Evolutionary conservation across 2,797 vertebrate species (phyloP).

Genomic region (Melanotaenia boesemani): DNA sequence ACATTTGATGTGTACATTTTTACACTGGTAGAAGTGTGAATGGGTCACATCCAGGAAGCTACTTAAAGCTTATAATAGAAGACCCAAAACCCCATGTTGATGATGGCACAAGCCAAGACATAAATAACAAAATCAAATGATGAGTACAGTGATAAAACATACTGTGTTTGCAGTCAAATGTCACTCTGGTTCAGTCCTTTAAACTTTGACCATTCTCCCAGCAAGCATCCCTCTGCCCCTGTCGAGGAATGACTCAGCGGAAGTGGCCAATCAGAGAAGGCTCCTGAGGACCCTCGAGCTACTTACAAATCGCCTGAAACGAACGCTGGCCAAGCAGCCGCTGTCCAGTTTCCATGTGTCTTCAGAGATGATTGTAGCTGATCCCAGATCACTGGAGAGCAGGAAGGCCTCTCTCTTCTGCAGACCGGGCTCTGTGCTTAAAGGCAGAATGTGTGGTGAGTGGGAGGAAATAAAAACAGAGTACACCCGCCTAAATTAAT

Average conservation of each 20-base stretch:
- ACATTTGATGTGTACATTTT: no score
- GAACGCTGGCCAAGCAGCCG: slow-evolving; percentile 91
- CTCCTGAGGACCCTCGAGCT: slow-evolving; percentile 93
- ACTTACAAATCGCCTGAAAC: slow-evolving; percentile 93
- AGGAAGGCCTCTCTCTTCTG: slow-evolving; percentile 92
- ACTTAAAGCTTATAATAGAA: no score
- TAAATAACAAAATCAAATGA: background rate
- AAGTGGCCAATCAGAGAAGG: slow-evolving; percentile 92
- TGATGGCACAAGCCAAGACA: background rate
- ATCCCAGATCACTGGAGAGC: slow-evolving; percentile 93
- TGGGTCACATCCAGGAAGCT: no score
- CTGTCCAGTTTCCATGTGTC: slow-evolving; percentile 92
- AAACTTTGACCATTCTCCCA: slow-evolving; percentile 84
- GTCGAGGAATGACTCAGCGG: slow-evolving; percentile 93
- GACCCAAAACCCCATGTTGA: no score
- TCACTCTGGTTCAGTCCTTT: slow-evolving; percentile 27
- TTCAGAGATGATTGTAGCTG: slow-evolving; percentile 92
- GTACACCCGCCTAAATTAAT: background rate
- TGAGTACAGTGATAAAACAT: background rate
- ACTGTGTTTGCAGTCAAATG: background rate
- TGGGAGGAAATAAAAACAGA: background rate
- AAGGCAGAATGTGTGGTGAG: slow-evolving; percentile 97
- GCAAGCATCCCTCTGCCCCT: slow-evolving; percentile 95
- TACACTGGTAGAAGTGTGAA: no score
- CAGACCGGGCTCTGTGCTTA: slow-evolving; percentile 93